Evolutionary conservation across 2,888 invertebrate species (phyloP).

Genomic region (Torymus texanus): DNA sequence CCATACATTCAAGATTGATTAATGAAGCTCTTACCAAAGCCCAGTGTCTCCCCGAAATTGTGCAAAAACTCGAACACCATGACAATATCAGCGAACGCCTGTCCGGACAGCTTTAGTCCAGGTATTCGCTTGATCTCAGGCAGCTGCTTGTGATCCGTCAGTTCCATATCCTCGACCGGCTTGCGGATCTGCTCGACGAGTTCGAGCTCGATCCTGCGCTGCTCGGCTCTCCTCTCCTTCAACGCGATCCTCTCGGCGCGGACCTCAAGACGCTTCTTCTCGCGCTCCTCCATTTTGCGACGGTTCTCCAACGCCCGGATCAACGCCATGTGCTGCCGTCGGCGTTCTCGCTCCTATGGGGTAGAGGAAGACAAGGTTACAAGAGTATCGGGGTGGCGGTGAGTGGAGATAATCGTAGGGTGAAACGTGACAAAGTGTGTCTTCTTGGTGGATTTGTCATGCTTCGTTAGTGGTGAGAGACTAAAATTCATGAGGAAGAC

Average conservation of each 20-base stretch:
- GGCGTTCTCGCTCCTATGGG: constrained; percentile 87
- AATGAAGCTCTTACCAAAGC: constrained; percentile 85
- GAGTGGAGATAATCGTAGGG: not conserved
- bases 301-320: constrained; percentile 91
- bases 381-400: not conserved
- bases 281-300: constrained; percentile 90
- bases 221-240: constrained; percentile 89
- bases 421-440: constrained; percentile 20
- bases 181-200: constrained; percentile 85
- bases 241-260: constrained; percentile 89
- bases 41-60: constrained; percentile 95
- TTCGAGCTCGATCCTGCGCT: constrained; percentile 81
- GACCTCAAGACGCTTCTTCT: constrained; percentile 84
- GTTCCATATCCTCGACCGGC: constrained; percentile 93
- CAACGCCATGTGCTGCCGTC: constrained; percentile 92
- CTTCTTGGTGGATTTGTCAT: constrained; percentile 24
- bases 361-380: not conserved
- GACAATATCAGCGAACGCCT: constrained; percentile 92
- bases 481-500: constrained; percentile 13
- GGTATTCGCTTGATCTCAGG: constrained; percentile 86
- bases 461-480: constrained; percentile 31
- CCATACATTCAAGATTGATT: not conserved
- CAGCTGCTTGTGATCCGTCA: constrained; percentile 84
- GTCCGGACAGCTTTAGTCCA: constrained; percentile 87
- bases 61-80: constrained; percentile 98